A percentile compares a stretch with the other conserved stretches of the same genome.
Conservation (phyloP, 2,888 invertebrate species). For the Nomada goodeniana region DNA sequence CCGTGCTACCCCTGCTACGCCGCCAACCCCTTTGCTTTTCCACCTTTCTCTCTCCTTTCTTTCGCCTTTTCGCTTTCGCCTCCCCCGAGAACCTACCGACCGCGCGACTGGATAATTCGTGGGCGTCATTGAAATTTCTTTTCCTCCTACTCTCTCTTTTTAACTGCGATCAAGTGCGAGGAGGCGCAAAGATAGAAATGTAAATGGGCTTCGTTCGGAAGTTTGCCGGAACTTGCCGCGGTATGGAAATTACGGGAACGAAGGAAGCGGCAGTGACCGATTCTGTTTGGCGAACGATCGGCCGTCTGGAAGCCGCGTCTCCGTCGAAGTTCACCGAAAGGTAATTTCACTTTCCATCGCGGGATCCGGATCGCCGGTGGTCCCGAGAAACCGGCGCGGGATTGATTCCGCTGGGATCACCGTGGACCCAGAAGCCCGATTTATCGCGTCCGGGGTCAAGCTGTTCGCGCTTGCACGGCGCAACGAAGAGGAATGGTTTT, state of each 20-base stretch:
- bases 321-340: slow-evolving; percentile 37
- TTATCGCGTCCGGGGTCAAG: slow-evolving; percentile 72
- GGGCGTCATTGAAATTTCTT: no score
- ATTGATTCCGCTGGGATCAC: slow-evolving; percentile 70
- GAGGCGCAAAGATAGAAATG: no score
- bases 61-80: neutral
- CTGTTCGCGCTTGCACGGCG: slow-evolving; percentile 69
- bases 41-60: neutral
- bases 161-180: no score
- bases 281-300: slow-evolving; percentile 53
- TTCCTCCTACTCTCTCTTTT: no score
- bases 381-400: slow-evolving; percentile 19
- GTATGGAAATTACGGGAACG: neutral
- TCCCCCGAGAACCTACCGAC: neutral
- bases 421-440: slow-evolving; percentile 68
- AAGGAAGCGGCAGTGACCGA: neutral
- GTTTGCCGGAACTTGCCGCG: no score
- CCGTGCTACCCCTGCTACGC: slow-evolving; percentile 43
- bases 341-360: slow-evolving; percentile 58
- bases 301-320: slow-evolving; percentile 31
- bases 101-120: neutral
- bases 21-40: slow-evolving; percentile 45
- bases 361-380: slow-evolving; percentile 60
- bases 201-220: no score
- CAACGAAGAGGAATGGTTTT: slow-evolving; percentile 68